Evolutionary conservation across 2,888 invertebrate species (phyloP), one percentile per base, ranked within the genome.

Genomic region (Drosophila sordidula): DNA sequence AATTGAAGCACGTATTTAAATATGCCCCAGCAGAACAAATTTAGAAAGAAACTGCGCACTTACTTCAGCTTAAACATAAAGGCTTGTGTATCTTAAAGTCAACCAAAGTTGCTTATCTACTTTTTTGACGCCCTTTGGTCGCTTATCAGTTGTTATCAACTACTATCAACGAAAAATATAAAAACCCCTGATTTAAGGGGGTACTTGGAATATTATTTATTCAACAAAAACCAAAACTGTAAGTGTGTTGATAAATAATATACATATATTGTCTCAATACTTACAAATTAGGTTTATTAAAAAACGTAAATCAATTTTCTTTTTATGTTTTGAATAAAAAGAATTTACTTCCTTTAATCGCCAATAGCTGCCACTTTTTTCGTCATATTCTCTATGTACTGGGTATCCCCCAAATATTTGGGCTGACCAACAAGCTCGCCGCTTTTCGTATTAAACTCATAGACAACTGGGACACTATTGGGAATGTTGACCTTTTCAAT

Each of bases 401-500:
- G 95, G 78, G 95, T 95, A 85, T 96, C 98, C 0, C 96, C 96
- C 51, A 96, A 93, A 92, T 96, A 96, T 80, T 95, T 93, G 94
- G 95, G 94, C 25, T 95, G 95, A 41, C 95, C 95, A 0, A 95
- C 93, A 0, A 96, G 95, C 75, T 95, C 94, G 90, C 96, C 93
- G 6, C 87, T 80, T 82, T 94, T 91, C 65, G 94, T 95, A 90
- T 96, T 95, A 77, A 96, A 93, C 83, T 96, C 95, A 84, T 96
- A 96, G 0, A 96, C 95, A 86, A 96, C 96, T 49, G 96, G 96
- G 89, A 96, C 96, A 63, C 96, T 96, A 68, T 96, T 96, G 0
- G 96, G 96, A 57, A 96, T 93, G 91, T 96, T 96, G 58, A 96
- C 92, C 67, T 94, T 94, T 94, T 96, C 95, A 51, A 96, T 96